Evolutionary conservation across 2,797 vertebrate species (phyloP).

Genomic region (Cryptoblepharus egeriae): DNA sequence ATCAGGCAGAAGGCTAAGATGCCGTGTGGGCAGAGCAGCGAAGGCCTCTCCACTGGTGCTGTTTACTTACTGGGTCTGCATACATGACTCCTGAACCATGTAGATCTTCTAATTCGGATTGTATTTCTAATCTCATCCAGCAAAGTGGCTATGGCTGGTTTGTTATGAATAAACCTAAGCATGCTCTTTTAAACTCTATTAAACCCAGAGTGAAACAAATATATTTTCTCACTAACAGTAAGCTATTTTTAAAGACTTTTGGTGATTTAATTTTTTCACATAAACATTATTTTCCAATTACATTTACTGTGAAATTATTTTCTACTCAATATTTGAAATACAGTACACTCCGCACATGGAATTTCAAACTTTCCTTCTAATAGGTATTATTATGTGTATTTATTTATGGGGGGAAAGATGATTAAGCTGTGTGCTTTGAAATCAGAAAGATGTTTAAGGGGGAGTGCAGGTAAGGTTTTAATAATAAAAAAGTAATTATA

Average conservation of each 20-base stretch:
- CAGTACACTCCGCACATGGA: neutral
- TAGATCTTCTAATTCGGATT: too few relatives aligned
- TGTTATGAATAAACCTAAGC: neutral
- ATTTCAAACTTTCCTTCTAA: slow-evolving; percentile 25
- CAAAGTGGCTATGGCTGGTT: too few relatives aligned
- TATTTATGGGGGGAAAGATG: neutral
- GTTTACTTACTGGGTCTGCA: too few relatives aligned
- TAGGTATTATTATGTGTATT: slow-evolving; percentile 2
- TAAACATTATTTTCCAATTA: neutral
- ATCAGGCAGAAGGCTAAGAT: too few relatives aligned
- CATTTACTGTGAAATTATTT: neutral
- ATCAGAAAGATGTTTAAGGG: slow-evolving; percentile 19
- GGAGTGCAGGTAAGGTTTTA: slow-evolving; percentile 10
- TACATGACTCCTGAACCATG: too few relatives aligned
- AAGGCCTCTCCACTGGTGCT: too few relatives aligned
- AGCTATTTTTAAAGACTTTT: neutral
- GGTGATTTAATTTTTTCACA: neutral
- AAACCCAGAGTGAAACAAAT: neutral
- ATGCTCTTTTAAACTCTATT: neutral
- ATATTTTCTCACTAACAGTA: neutral
- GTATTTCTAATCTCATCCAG: too few relatives aligned
- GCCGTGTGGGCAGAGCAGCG: too few relatives aligned
- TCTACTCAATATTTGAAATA: neutral
- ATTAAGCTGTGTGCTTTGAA: slow-evolving; percentile 3
- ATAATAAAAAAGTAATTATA: slow-evolving; percentile 15